Percentiles rank a stretch among this genome's conserved stretches.
These are phyloP conservation scores for Craseonycteris thonglongyai DNA, from an alignment of 2,113 vertebrate species.

Conservation along the genomic window DNA sequence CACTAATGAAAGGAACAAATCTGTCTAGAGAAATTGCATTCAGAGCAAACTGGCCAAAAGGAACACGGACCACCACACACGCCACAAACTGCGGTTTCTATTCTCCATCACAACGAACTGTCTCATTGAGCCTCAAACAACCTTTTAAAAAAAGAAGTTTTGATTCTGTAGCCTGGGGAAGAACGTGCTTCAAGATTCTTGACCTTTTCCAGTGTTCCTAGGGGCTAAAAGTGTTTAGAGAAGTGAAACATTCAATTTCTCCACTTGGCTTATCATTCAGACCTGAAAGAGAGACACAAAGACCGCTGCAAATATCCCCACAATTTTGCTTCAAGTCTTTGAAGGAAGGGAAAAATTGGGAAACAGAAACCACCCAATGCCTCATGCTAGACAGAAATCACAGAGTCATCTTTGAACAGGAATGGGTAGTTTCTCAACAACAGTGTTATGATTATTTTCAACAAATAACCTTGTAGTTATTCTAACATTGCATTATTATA, in stretches of 20 bases:
- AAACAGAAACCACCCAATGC: not conserved
- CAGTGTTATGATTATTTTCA: not conserved
- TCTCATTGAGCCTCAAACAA: constrained; percentile 19
- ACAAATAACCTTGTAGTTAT: not conserved
- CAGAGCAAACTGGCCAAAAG: not conserved
- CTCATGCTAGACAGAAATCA: not conserved
- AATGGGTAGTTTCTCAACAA: not conserved
- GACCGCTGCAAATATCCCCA: constrained; percentile 26
- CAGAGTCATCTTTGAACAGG: not conserved
- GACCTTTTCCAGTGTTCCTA: constrained; percentile 67
- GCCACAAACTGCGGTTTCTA: not conserved
- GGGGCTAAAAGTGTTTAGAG: constrained; percentile 57
- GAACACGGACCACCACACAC: not conserved
- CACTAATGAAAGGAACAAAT: not conserved
- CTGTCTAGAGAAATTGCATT: not conserved
- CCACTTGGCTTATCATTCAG: constrained; percentile 45
- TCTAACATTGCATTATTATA: not conserved
- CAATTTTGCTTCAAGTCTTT: not conserved
- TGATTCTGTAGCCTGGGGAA: not conserved
- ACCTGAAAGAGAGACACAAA: constrained; percentile 34
- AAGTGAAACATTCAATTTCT: constrained; percentile 69
- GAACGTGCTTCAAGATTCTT: constrained; percentile 54
- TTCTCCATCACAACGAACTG: not conserved
- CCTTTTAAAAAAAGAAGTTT: constrained; percentile 56
- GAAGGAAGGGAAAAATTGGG: not conserved